phyloP scores from a whole-genome alignment of 1,140 invertebrate genomes.

The Tetragnatha versicolor region DNA sequence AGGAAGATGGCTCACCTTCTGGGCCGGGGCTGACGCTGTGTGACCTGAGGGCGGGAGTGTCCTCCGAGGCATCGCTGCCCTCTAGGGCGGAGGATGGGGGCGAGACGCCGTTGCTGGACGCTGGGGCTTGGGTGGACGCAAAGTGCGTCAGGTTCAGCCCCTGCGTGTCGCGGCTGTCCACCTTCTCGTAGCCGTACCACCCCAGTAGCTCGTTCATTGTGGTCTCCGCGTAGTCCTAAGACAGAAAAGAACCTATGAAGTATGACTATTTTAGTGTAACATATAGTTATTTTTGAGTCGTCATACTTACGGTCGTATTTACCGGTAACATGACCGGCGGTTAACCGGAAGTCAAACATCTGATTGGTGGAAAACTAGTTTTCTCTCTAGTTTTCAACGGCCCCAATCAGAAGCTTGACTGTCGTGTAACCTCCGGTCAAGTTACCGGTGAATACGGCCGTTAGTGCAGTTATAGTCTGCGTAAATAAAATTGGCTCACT shows the following conservation, averaged over 20 bases:
- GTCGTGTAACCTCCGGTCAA: no score
- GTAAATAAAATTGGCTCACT: no score
- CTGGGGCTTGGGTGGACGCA: constrained; percentile 11
- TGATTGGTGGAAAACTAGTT: no score
- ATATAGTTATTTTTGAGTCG: no score
- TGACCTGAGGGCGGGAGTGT: constrained; percentile 11
- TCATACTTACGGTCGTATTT: no score
- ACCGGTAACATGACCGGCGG: no score
- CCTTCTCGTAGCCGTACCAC: constrained; percentile 85
- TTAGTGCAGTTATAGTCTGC: no score
- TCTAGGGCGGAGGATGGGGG: constrained; percentile 42
- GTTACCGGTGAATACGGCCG: no score
- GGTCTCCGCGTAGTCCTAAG: constrained; percentile 84
- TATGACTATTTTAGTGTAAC: background rate
- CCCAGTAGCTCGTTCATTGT: constrained; percentile 89
- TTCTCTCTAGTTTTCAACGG: no score
- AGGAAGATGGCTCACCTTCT: constrained; percentile 36
- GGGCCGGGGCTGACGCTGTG: constrained; percentile 30
- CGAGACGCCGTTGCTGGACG: constrained; percentile 17
- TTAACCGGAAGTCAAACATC: no score
- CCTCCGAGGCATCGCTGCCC: constrained; percentile 41
- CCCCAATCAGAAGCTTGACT: no score
- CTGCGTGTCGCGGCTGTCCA: constrained; percentile 67
- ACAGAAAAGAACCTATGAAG: background rate
- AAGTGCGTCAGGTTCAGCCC: constrained; percentile 61